Base-by-base conservation (phyloP, 2,888 invertebrate genomes). In the Busseola fusca region DNA sequence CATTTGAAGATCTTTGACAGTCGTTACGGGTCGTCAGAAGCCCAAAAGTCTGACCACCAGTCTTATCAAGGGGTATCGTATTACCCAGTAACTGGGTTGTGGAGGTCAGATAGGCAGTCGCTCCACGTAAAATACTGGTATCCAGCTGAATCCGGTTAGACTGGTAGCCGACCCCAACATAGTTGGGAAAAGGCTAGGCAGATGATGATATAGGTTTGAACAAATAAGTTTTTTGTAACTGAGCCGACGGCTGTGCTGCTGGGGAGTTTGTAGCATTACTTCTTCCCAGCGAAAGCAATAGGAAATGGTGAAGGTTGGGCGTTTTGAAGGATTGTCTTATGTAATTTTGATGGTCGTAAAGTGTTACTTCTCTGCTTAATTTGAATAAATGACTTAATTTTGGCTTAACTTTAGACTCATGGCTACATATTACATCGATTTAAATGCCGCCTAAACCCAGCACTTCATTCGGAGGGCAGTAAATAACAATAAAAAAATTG, bases 401-500 rank as follows among this genome's bases (percentile, higher is more conserved):
- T 16, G 16, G 3, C 12, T 9, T 12, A 16, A 74, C 10, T 56
- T 18, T 21, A 25, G 0, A n/a, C 0, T 2, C 3, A 27, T 40
- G 30, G 9, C 14, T 30, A 3, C 54, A 54, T 54, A 16, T 48
- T 48, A 54, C 27, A 50, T 40, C 60, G 5, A 34, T 77, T 77
- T 21, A 34, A 71, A 57, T 48, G 16, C n/a, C 42, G 62, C 4
- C 25, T 25, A 40, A 78, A 77, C 16, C 0, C 12, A 42, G 1
- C 50, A 50, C 1, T 7, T 21, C 5, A 45, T 48, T 48, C n/a
- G 48, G 10, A 40, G 45, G 52, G n/a, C n/a, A 56, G 37, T 76
- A 48, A 69, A 57, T 50, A 60, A 37, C 42, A 71, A 42, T 45
- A 57, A 42, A 62, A 71, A 74, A 62, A n/a, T n/a, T n/a, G n/a